Evolutionary conservation across 2,113 vertebrate species (phyloP).

Genomic region (Poecile atricapillus): DNA sequence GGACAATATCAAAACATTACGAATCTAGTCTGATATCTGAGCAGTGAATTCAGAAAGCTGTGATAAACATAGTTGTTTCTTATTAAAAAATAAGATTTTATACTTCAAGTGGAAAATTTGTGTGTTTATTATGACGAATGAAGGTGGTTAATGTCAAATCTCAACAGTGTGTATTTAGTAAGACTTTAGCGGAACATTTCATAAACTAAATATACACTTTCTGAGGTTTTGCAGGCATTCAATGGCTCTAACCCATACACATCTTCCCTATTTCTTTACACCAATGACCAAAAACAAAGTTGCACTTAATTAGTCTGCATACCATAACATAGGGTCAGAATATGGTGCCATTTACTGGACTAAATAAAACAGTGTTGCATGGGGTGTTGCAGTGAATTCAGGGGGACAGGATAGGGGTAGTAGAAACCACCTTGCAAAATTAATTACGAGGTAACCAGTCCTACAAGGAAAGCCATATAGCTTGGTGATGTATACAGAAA

Average conservation of each 20-base stretch:
- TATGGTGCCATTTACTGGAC: neutral
- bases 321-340: neutral
- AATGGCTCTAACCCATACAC: neutral
- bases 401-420: neutral
- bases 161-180: conserved; percentile 43
- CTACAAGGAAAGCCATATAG: neutral
- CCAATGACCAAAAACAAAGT: neutral
- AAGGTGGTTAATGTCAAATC: conserved; percentile 67
- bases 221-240: conserved; percentile 10
- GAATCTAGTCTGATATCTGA: conserved; percentile 70
- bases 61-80: conserved; percentile 76
- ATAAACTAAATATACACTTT: conserved; percentile 32
- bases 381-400: neutral
- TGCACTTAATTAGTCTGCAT: neutral
- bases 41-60: conserved; percentile 73
- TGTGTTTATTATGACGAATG: conserved; percentile 63
- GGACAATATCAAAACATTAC: conserved; percentile 84
- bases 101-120: conserved; percentile 52
- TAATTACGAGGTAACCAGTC: neutral
- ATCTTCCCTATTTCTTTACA: neutral
- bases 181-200: conserved; percentile 42
- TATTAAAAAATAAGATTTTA: conserved; percentile 69
- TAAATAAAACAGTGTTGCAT: neutral
- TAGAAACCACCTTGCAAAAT: neutral
- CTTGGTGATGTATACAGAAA: neutral